Conservation (phyloP, 2,888 invertebrate genomes). For the Drosophila dives region DNA sequence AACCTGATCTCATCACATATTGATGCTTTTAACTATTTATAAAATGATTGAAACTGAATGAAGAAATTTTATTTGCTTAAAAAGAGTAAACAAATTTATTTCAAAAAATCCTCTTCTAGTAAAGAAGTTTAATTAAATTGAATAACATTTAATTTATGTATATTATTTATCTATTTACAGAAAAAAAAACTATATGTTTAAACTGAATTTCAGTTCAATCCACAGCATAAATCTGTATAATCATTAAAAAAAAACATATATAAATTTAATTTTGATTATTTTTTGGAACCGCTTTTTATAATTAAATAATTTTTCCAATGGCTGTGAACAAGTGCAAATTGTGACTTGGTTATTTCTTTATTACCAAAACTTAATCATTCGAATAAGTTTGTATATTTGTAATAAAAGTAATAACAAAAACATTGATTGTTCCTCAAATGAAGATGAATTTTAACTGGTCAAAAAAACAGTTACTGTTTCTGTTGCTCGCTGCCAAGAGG, state of each 20-base stretch:
- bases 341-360: neutral
- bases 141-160: neutral
- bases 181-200: neutral
- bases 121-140: neutral
- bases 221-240: neutral
- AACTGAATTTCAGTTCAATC: neutral
- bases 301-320: neutral
- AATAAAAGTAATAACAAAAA: neutral
- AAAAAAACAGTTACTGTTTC: slow-evolving; percentile 6
- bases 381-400: neutral
- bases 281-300: neutral
- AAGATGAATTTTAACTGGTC: slow-evolving; percentile 8
- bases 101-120: too few relatives aligned
- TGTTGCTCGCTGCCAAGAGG: slow-evolving; percentile 1
- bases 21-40: too few relatives aligned
- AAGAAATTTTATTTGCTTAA: neutral
- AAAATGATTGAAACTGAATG: neutral
- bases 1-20: neutral
- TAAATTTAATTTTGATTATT: neutral
- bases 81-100: neutral
- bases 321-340: neutral
- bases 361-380: neutral
- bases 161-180: neutral
- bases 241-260: neutral
- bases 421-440: neutral